Conservation (phyloP, 2,797 vertebrate genomes). For the Amblyopsis hoosieri region DNA sequence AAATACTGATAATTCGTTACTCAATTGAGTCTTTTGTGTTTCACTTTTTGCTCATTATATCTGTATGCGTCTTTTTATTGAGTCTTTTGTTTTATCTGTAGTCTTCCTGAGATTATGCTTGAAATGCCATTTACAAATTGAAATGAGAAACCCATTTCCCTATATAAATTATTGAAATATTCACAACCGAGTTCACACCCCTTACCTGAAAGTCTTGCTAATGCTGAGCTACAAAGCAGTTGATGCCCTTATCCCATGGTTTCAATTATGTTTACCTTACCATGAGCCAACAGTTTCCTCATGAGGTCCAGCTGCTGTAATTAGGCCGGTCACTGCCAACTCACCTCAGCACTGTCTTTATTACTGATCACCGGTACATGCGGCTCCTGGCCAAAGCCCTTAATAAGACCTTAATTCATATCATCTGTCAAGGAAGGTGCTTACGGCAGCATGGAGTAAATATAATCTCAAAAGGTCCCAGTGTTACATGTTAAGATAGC, state of each 20-base stretch:
- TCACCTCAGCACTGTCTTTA: slow-evolving; percentile 74
- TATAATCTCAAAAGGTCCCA: slow-evolving; percentile 62
- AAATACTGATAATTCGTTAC: slow-evolving; percentile 76
- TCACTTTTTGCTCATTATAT: slow-evolving; percentile 29
- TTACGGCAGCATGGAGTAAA: slow-evolving; percentile 70
- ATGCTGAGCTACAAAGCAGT: background rate
- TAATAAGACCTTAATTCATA: slow-evolving; percentile 76
- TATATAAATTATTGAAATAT: no score
- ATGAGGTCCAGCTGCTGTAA: slow-evolving; percentile 61
- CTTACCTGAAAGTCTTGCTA: background rate
- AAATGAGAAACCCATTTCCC: no score
- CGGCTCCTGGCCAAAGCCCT: slow-evolving; percentile 62
- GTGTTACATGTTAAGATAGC: slow-evolving; percentile 44
- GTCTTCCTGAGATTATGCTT: slow-evolving; percentile 15
- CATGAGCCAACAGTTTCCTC: slow-evolving; percentile 56
- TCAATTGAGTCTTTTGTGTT: slow-evolving; percentile 60
- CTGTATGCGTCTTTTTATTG: slow-evolving; percentile 17
- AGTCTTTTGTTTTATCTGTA: slow-evolving; percentile 45
- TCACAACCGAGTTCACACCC: background rate
- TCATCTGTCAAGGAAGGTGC: slow-evolving; percentile 76
- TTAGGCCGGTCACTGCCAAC: slow-evolving; percentile 66
- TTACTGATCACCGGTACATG: slow-evolving; percentile 72
- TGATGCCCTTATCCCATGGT: slow-evolving; percentile 32
- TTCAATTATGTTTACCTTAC: slow-evolving; percentile 40
- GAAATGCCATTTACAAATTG: slow-evolving; percentile 18